These are phyloP conservation scores for Lerista edwardsae DNA, from an alignment of 2,797 vertebrate species.

Conservation along the genomic window DNA sequence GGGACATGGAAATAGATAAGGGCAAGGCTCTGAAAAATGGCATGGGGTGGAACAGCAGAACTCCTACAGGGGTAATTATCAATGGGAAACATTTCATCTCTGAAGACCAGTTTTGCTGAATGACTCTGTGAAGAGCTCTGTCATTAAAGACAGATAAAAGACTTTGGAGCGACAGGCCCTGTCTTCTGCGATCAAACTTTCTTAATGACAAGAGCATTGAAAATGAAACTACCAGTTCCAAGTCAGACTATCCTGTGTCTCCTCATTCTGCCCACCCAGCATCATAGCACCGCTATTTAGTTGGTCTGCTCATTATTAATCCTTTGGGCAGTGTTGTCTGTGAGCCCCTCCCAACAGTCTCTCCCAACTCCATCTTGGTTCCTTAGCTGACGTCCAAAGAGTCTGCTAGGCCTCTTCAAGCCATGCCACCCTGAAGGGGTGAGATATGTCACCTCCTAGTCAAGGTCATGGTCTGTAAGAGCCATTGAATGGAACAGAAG, in stretches of 20 bases:
- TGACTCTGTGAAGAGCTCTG: neutral
- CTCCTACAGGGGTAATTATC: neutral
- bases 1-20: neutral
- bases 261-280: neutral
- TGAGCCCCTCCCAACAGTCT: too few species aligned
- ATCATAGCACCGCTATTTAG: neutral
- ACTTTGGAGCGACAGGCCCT: neutral
- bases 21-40: neutral
- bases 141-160: neutral
- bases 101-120: constrained; percentile 3
- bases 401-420: too few species aligned
- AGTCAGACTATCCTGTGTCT: neutral
- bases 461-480: too few species aligned
- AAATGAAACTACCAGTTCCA: neutral
- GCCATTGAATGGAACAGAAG: too few species aligned
- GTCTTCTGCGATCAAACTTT: neutral
- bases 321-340: too few species aligned
- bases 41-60: constrained; percentile 6
- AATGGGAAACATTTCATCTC: neutral
- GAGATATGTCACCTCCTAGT: too few species aligned
- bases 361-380: too few species aligned
- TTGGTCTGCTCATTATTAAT: neutral
- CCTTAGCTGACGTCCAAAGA: too few species aligned
- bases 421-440: too few species aligned
- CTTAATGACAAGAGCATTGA: neutral